Base-by-base conservation (phyloP, 2,797 vertebrate species). In the Myotis myotis region DNA sequence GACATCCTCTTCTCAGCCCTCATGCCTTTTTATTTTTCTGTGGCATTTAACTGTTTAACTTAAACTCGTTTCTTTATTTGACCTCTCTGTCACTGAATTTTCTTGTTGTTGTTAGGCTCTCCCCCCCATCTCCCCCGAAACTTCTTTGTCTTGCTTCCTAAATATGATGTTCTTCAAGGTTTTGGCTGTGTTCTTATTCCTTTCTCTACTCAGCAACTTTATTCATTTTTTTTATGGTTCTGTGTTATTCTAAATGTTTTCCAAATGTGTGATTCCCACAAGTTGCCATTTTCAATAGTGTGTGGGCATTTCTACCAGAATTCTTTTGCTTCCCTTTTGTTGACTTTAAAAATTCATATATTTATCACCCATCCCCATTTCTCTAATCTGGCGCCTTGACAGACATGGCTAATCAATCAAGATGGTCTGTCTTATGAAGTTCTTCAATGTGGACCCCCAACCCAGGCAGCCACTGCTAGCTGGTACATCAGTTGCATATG, bases 231-330 rank as follows among this genome's bases (percentile, higher is more conserved):
- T 88, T 91, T 89, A 87, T 89, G 89, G 25, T 80, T 91, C 85
- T 6, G 0, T 94, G 41, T 97, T 87, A 62, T 86, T 86, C 57
- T 70, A 94, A 72, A 89, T 93, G 64, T 87, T 30, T 89, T 94
- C 41, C 83, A 91, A 95, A 62, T 19, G 15, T 82, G 23, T 76
- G 72, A 79, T 86, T 95, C 74, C 30, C 49, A 0, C 71, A 71
- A 28, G 66, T 87, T 36, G 22, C 55, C 78, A 30, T 60, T 64
- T 85, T 86, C 38, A 71, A 41, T 28, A 76, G 62, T 66, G n/a
- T 64, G 51, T 23, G 36, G 53, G 66, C 15, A 47, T 95, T 87
- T 85, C 53, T 16, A 55, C 47, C 15, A 76, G 89, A 53, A 94
- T 12, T 11, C 33, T 17, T 78, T 57, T 55, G 41, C n/a, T 60